Evolutionary conservation across 2,113 vertebrate species (phyloP), one percentile per base, ranked within the genome.

Genomic region (Peromyscus maniculatus): DNA sequence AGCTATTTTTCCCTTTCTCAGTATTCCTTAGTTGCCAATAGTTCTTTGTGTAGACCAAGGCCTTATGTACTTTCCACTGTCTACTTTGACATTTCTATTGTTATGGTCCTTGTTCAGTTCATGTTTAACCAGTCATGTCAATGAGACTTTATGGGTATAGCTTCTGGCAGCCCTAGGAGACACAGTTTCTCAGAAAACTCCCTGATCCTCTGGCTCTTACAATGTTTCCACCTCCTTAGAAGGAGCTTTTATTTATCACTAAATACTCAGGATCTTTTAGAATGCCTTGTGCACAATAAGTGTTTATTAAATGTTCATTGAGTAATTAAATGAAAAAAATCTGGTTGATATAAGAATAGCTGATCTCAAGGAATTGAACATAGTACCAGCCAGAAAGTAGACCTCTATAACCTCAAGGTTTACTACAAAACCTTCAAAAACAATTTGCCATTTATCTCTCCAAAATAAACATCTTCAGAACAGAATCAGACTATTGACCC

Each of bases 241-340:
- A 86, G 4, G 12, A 1, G 69, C 75, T 46, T 2, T 39, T 86
- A 86, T 59, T 95, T 93, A 80, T 1, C 39, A 19, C 33, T 57
- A 33, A 11, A 59, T 57, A 55, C 59, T 92, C 36, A 52, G 17
- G 6, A 46, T 66, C 52, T 92, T 74, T 72, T 22, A 88, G n/a
- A 24, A 84, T 22, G 1, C 2, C 67, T 75, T 12, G 12, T 19
- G 26, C 19, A 15, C 67, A 69, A 69, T 22, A 77, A 24, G 6
- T 75, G 7, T 3, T 90, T 80, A 77, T 26, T 89, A 94, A 22
- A 57, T 33, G 62, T 22, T 22, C 59, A 19, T n/a, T 94, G 55
- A 89, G 36, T 77, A 87, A 87, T 64, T 93, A 82, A 94, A 62
- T 79, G 1, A 80, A 21, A 93, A 16, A 11, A 69, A 84, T 84